Evolutionary conservation across 53 echinoderm and acorn worm species (phyloP), one percentile per base, ranked within the genome.

Genomic region (Hippasteria phrygiana): DNA sequence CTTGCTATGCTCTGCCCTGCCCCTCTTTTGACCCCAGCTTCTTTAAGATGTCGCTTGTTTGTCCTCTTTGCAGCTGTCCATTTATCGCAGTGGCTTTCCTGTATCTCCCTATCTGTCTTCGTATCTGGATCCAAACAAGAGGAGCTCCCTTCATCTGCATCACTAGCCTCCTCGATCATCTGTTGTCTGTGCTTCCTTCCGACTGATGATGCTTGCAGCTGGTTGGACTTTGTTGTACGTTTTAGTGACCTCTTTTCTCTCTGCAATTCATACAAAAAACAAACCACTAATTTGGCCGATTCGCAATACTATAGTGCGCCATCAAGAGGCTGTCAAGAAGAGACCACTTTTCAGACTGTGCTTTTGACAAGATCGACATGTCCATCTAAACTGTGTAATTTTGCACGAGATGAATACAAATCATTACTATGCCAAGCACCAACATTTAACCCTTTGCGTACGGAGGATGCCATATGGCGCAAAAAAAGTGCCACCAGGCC

Each of bases 101-200:
- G 14, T 22, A 1, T 5, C 2, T 73, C 47, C 24, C 38, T 9
- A 38, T 29, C 8, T 14, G 43, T 43, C 16, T 64, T 33, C 28
- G 63, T 64, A 13, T 43, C 63, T 5, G 43, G 39, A 12, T 65
- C 65, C 29, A 26, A 43, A 42, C 65, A 81, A 16, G 81, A 65
- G 0, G 65, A 42, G 11, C 65, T 64, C 3, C 39, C 64, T 0
- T 41, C 27, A 37, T 80, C 63, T 22, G 4, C 40, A 26, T 62
- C 65, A 18, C 63, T 42, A 41, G 41, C 43, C 28, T 65, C 43
- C 1, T 43, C 64, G 43, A 26, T 62, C 43, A 27, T 24, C 31
- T 43, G 81, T 14, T 4, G 46, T 59, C 56, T 41, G 55, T 18
- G 66, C 18, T 88, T 88, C 29, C 12, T 65, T 35, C 54, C 36